Percentiles rank a stretch among this genome's conserved stretches.
Conservation (phyloP, 2,113 vertebrate species). For the Solea solea region DNA sequence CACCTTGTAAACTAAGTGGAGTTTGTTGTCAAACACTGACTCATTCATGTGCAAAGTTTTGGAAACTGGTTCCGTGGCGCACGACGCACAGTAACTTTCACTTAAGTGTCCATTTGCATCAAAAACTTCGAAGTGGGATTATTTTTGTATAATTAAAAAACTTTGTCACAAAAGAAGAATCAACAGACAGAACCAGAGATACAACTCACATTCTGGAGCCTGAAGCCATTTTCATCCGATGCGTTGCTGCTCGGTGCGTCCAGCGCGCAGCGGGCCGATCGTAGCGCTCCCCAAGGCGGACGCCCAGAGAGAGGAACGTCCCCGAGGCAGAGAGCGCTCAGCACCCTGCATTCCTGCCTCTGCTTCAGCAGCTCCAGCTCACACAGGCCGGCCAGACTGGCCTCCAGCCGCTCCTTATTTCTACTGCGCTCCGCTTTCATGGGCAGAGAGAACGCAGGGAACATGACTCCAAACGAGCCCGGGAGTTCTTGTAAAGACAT, state of each 20-base stretch:
- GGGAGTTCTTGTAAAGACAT: slow-evolving; percentile 16
- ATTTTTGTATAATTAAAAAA: background rate
- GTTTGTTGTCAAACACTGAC: no score
- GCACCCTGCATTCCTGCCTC: slow-evolving; percentile 73
- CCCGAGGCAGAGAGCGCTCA: slow-evolving; percentile 69
- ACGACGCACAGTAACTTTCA: background rate
- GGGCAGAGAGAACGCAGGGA: slow-evolving; percentile 61
- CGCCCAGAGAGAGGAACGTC: slow-evolving; percentile 41
- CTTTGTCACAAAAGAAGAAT: background rate
- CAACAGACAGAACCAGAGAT: background rate
- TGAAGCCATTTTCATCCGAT: slow-evolving; percentile 22
- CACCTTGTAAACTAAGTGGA: no score
- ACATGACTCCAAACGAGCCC: slow-evolving; percentile 44
- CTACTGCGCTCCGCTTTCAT: slow-evolving; percentile 73
- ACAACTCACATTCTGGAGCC: slow-evolving; percentile 64
- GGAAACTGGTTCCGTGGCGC: background rate
- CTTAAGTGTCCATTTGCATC: background rate
- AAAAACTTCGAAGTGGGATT: background rate
- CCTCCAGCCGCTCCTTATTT: slow-evolving; percentile 78
- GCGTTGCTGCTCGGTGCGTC: slow-evolving; percentile 29
- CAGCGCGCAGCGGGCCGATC: slow-evolving; percentile 29
- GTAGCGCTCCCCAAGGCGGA: slow-evolving; percentile 53
- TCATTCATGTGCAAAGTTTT: no score
- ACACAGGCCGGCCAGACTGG: slow-evolving; percentile 74
- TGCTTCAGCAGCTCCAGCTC: slow-evolving; percentile 80